phyloP scores from a whole-genome alignment of 2,113 vertebrate genomes.

The Stegostoma tigrinum region DNA sequence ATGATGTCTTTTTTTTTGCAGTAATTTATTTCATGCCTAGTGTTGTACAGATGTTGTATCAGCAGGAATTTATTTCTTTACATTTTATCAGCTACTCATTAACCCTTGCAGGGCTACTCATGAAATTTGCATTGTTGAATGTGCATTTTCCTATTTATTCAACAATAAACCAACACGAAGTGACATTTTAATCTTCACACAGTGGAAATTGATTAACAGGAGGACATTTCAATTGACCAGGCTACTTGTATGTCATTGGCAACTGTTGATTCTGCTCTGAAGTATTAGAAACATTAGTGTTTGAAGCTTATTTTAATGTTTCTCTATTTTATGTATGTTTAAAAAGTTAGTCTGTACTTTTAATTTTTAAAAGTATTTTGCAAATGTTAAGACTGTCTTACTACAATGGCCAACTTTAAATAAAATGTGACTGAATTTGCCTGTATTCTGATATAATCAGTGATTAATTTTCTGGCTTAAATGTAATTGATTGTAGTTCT shows the following conservation, averaged over 20 bases:
- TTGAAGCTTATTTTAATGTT: neutral
- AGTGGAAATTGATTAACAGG: neutral
- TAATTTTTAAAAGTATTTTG: neutral
- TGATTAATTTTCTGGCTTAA: neutral
- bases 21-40: constrained; percentile 33
- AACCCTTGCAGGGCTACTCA: constrained; percentile 25
- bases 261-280: neutral
- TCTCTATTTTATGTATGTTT: neutral
- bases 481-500: neutral
- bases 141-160: neutral
- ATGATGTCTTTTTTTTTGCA: constrained; percentile 31
- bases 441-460: neutral
- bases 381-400: neutral
- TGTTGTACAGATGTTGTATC: constrained; percentile 36
- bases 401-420: neutral
- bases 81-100: constrained; percentile 22
- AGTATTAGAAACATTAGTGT: neutral
- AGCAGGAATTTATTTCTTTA: constrained; percentile 36
- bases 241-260: neutral
- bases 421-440: neutral
- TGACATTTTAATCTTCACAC: neutral
- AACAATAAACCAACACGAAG: neutral
- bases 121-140: neutral
- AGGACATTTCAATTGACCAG: neutral
- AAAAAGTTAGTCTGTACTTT: neutral